phyloP scores from a whole-genome alignment of 2,797 vertebrate genomes.

The Mormyrus hasselquistii region DNA sequence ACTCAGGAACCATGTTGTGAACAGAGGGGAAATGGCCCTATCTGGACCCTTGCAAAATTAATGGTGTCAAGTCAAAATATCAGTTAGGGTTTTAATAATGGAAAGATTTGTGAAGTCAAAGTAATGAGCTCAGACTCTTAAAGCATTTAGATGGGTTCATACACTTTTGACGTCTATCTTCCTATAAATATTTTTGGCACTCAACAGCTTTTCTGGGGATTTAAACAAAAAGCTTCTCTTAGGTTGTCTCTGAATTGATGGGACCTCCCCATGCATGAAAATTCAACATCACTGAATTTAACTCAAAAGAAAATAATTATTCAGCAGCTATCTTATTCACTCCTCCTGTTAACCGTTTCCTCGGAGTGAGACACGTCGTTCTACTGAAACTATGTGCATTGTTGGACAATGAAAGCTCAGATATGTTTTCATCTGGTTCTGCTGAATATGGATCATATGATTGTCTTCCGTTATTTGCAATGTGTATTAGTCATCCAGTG shows the following conservation, averaged over 20 bases:
- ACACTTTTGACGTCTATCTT: conserved; percentile 42
- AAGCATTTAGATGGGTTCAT: conserved; percentile 28
- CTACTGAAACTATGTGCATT: not conserved
- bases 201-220: conserved; percentile 32
- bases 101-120: conserved; percentile 15
- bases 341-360: not conserved
- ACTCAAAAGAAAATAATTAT: not conserved
- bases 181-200: conserved; percentile 31
- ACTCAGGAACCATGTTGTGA: not conserved
- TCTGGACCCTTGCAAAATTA: conserved; percentile 8
- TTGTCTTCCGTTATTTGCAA: not conserved
- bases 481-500: not conserved
- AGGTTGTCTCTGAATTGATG: not conserved
- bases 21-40: not conserved
- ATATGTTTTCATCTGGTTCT: not conserved
- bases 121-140: conserved; percentile 26
- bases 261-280: not conserved
- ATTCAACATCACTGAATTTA: not conserved
- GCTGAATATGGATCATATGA: not conserved
- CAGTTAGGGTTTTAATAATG: conserved; percentile 23
- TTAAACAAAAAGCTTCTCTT: not conserved
- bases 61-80: conserved; percentile 21
- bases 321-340: not conserved
- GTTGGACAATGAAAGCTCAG: not conserved
- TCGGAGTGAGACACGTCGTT: not conserved